These are phyloP conservation scores for Oscheius myriophilus DNA, from an alignment of 2,888 invertebrate species.

Conservation along the genomic window DNA sequence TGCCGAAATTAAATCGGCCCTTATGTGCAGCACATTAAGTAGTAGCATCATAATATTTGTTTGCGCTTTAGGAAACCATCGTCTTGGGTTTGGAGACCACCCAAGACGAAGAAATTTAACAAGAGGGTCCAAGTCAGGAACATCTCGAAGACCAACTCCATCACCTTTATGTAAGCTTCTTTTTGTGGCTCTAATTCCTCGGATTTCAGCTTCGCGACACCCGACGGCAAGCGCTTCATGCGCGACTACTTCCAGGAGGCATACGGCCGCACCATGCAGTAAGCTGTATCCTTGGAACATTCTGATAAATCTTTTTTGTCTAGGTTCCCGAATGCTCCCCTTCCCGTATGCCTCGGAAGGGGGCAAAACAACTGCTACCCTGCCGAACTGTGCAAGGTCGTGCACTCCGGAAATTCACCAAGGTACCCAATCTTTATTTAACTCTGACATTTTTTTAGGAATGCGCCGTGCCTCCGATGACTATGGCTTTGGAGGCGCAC, in stretches of 20 bases:
- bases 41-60: too few relatives aligned
- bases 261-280: conserved; percentile 35
- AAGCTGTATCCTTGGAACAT: background rate
- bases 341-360: conserved; percentile 37
- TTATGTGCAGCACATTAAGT: too few relatives aligned
- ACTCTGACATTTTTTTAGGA: conserved; percentile 37
- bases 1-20: background rate
- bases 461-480: conserved; percentile 47
- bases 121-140: conserved; percentile 8
- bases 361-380: conserved; percentile 48
- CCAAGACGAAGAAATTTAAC: conserved; percentile 14
- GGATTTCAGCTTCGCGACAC: conserved; percentile 7
- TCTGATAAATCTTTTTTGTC: too few relatives aligned
- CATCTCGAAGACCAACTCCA: background rate
- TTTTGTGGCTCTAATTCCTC: conserved; percentile 35
- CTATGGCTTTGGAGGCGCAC: conserved; percentile 33
- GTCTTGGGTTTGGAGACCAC: conserved; percentile 21
- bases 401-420: conserved; percentile 50
- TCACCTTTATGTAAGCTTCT: too few relatives aligned
- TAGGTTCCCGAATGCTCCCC: conserved; percentile 38
- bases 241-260: conserved; percentile 37
- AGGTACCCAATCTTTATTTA: conserved; percentile 40
- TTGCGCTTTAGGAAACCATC: too few relatives aligned
- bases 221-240: conserved; percentile 24
- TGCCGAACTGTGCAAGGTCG: conserved; percentile 44